Conservation (phyloP, 1,140 invertebrate genomes). For the Thalassaphorura encarpata region DNA sequence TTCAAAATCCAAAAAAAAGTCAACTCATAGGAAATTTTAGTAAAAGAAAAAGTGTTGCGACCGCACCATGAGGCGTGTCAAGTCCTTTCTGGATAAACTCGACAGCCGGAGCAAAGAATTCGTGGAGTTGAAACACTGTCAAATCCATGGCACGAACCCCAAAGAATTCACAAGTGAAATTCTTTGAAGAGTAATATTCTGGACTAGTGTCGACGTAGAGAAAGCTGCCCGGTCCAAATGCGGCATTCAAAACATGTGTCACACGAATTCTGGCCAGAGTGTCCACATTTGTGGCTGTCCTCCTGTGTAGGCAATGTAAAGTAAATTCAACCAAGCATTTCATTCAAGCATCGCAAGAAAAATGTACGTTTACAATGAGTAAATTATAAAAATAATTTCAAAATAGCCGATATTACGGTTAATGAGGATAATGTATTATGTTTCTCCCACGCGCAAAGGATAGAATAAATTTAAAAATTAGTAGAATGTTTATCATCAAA, state of each 20-base stretch:
- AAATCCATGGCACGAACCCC: conserved; percentile 36
- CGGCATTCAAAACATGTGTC: conserved; percentile 42
- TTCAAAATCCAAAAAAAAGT: conserved; percentile 11
- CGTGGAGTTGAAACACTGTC: conserved; percentile 35
- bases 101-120: conserved; percentile 36
- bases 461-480: no score
- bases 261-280: conserved; percentile 37
- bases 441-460: no score
- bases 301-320: conserved; percentile 18
- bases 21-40: neutral
- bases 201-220: conserved; percentile 26
- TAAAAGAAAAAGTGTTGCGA: neutral
- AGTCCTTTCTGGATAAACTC: conserved; percentile 40
- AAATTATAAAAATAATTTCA: no score
- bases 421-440: no score
- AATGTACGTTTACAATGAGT: neutral
- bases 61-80: neutral
- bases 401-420: no score
- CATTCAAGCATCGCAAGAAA: neutral
- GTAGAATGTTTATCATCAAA: no score
- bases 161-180: conserved; percentile 30
- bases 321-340: neutral
- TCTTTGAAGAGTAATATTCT: neutral
- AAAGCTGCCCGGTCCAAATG: conserved; percentile 34
- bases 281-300: conserved; percentile 34